Conservation (phyloP, 2,113 vertebrate species). For the Epinephelus cyanopodus region DNA sequence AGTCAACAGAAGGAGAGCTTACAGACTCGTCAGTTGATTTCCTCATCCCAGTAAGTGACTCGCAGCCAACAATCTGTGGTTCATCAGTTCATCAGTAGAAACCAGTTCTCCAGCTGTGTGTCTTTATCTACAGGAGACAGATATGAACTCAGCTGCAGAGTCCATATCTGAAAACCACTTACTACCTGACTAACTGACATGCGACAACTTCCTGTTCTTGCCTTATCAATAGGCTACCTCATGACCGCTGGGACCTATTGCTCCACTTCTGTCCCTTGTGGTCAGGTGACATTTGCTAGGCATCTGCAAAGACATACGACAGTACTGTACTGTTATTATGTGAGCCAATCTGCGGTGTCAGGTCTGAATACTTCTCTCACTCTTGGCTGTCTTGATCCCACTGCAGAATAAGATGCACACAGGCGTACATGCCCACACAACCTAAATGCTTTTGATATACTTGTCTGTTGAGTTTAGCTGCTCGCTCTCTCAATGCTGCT, state of each 20-base stretch:
- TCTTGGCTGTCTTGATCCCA: not conserved
- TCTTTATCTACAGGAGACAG: too few relatives aligned
- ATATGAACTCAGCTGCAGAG: too few relatives aligned
- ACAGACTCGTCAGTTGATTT: too few relatives aligned
- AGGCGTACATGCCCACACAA: slow-evolving; percentile 10
- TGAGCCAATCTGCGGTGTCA: not conserved
- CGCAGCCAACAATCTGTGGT: too few relatives aligned
- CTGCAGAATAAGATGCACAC: not conserved
- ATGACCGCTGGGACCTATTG: not conserved
- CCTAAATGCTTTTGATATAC: slow-evolving; percentile 4
- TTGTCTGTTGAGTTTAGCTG: not conserved
- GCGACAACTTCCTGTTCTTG: not conserved
- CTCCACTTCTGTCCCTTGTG: not conserved
- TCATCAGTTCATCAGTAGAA: too few relatives aligned
- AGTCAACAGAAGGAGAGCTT: too few relatives aligned
- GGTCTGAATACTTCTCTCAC: slow-evolving; percentile 1
- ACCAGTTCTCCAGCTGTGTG: too few relatives aligned
- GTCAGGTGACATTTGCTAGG: not conserved
- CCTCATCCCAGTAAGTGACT: too few relatives aligned
- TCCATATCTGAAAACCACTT: too few relatives aligned
- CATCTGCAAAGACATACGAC: not conserved
- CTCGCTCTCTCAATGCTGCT: not conserved
- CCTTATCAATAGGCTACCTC: not conserved
- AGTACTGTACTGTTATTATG: not conserved
- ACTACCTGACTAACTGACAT: not conserved